Percentiles rank a stretch among this genome's conserved stretches.
phyloP scores from a whole-genome alignment of 1,140 invertebrate genomes.

The Meteorus sp. region DNA sequence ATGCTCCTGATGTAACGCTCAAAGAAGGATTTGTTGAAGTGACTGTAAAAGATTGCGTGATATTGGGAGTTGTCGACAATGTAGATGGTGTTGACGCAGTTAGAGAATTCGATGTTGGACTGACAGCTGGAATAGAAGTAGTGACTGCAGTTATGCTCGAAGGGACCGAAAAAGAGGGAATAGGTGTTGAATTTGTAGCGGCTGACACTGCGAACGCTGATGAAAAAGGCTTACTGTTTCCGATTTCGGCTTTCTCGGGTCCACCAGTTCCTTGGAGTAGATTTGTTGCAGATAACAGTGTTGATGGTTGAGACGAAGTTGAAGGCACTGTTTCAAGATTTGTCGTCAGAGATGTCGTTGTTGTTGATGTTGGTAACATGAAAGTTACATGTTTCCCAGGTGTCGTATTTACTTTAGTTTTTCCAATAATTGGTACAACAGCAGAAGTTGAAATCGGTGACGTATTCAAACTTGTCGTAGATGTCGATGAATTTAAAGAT shows the following conservation, averaged over 20 bases:
- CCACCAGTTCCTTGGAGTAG: background rate
- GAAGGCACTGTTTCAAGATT: background rate
- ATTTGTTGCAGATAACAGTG: background rate
- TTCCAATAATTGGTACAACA: constrained; percentile 38
- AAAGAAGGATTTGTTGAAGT: too few relatives aligned
- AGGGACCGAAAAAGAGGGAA: too few relatives aligned
- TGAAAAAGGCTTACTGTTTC: background rate
- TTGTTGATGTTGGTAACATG: constrained; percentile 28
- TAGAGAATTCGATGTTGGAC: too few relatives aligned
- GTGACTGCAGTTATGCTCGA: too few relatives aligned
- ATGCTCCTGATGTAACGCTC: too few relatives aligned
- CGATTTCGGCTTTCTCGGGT: background rate
- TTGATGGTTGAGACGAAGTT: background rate
- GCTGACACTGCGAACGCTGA: too few relatives aligned
- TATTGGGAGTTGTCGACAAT: too few relatives aligned
- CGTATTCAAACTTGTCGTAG: constrained; percentile 48
- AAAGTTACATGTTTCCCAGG: constrained; percentile 44
- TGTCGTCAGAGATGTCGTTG: background rate
- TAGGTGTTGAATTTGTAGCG: too few relatives aligned
- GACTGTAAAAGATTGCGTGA: too few relatives aligned
- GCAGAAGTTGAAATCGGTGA: constrained; percentile 50
- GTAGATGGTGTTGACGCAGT: too few relatives aligned
- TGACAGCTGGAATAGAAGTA: too few relatives aligned
- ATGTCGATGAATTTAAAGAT: constrained; percentile 43
- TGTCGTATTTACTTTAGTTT: constrained; percentile 26